A percentile compares a stretch with the other conserved stretches of the same genome.
These are phyloP conservation scores for Hydrocynus forskahlii DNA, from an alignment of 2,797 vertebrate genomes.

Conservation along the genomic window DNA sequence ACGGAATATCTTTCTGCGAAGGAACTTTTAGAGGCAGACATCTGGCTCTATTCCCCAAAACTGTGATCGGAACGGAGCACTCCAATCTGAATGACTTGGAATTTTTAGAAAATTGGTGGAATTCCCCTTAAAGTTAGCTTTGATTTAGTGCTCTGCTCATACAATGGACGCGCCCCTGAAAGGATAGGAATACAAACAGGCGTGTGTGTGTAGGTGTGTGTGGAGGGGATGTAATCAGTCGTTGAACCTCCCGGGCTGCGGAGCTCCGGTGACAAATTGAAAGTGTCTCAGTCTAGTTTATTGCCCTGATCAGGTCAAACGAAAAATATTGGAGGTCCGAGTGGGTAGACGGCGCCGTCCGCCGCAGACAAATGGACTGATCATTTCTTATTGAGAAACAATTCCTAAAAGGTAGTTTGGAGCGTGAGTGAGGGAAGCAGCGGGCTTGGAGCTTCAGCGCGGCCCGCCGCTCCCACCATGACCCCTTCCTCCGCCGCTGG, in stretches of 20 bases:
- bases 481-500: slow-evolving; percentile 86
- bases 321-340: slow-evolving; percentile 94
- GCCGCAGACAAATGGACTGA: slow-evolving; percentile 98
- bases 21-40: too few relatives aligned
- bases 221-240: slow-evolving; percentile 75
- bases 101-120: too few relatives aligned
- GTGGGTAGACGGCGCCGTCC: slow-evolving; percentile 91
- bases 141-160: too few relatives aligned
- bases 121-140: too few relatives aligned
- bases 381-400: slow-evolving; percentile 98
- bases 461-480: slow-evolving; percentile 88
- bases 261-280: slow-evolving; percentile 88
- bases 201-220: slow-evolving; percentile 54
- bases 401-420: slow-evolving; percentile 98
- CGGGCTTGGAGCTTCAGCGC: slow-evolving; percentile 84
- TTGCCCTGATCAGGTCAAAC: slow-evolving; percentile 94
- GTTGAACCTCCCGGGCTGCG: slow-evolving; percentile 71
- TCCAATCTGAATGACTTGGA: too few relatives aligned
- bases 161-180: not conserved
- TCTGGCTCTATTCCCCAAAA: too few relatives aligned
- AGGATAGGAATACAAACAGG: not conserved
- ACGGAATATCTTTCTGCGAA: too few relatives aligned
- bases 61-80: too few relatives aligned
- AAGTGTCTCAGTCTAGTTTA: slow-evolving; percentile 92
- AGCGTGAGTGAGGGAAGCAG: slow-evolving; percentile 88